Percentiles rank a stretch among this genome's conserved stretches.
phyloP scores from a whole-genome alignment of 2,888 invertebrate genomes.

The Punctoribates punctum region DNA sequence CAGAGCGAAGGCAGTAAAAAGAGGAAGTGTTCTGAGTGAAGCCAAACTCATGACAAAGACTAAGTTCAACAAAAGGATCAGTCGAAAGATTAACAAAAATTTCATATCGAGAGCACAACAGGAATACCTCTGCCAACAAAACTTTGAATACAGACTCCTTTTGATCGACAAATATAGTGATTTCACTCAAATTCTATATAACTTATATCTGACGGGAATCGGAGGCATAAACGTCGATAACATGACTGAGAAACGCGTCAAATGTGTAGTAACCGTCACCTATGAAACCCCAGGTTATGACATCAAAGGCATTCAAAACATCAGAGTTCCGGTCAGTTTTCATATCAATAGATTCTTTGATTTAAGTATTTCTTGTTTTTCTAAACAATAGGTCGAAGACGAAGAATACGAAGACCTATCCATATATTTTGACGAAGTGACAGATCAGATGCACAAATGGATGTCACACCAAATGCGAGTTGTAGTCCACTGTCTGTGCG shows the following conservation, averaged over 20 bases:
- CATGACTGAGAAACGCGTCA: constrained; percentile 6
- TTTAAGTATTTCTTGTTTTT: neutral
- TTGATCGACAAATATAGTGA: too few species aligned
- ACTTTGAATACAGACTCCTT: too few species aligned
- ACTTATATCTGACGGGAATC: constrained; percentile 33
- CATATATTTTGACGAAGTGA: neutral
- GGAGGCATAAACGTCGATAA: constrained; percentile 30
- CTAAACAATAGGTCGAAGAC: constrained; percentile 28
- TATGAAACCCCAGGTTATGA: constrained; percentile 1
- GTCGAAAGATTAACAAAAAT: too few species aligned
- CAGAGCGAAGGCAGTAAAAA: too few species aligned
- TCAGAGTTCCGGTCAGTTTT: constrained; percentile 23
- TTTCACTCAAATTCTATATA: neutral
- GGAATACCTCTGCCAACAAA: too few species aligned
- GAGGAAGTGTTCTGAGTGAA: neutral
- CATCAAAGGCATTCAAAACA: neutral
- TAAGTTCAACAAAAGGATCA: neutral
- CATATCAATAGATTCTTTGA: neutral
- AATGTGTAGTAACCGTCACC: constrained; percentile 23
- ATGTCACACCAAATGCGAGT: neutral
- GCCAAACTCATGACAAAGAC: neutral
- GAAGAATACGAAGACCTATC: constrained; percentile 8
- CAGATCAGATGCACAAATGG: constrained; percentile 14
- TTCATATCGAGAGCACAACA: too few species aligned
- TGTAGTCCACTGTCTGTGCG: constrained; percentile 5